Conservation (phyloP, 2,113 vertebrate genomes). For the Mohoua ochrocephala region DNA sequence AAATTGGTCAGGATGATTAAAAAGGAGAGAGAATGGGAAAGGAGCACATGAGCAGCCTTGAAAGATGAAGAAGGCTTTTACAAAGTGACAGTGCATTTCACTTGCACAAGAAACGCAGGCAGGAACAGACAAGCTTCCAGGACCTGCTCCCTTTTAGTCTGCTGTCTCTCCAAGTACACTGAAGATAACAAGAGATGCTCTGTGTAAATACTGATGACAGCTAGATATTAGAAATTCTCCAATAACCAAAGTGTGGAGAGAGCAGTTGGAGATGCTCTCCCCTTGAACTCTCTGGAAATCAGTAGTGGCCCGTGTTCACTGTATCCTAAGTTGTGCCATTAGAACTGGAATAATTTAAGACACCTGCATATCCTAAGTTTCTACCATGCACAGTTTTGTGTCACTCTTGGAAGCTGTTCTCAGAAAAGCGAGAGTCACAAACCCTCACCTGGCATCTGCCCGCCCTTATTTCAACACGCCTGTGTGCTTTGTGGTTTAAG, state of each 20-base stretch:
- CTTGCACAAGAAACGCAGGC: not conserved
- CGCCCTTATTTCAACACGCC: not conserved
- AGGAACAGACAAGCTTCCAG: not conserved
- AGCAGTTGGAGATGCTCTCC: not conserved
- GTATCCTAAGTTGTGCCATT: accelerated
- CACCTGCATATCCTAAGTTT: not conserved
- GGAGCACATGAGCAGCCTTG: not conserved
- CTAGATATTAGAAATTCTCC: not conserved
- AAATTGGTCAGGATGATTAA: not conserved
- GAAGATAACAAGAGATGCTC: not conserved
- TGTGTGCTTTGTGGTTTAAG: not conserved
- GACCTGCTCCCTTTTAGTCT: not conserved
- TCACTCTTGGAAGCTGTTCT: not conserved
- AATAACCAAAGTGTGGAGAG: not conserved
- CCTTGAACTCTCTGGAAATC: not conserved
- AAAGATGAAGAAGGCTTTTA: not conserved
- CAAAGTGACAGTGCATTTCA: not conserved
- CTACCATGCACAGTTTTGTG: not conserved
- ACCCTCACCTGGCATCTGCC: not conserved
- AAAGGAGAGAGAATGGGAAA: not conserved
- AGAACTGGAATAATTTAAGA: not conserved
- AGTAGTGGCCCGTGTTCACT: not conserved
- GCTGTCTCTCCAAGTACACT: not conserved
- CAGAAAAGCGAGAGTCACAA: not conserved
- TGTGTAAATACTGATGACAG: not conserved